A percentile compares a stretch with the other conserved stretches of the same genome.
phyloP scores from a whole-genome alignment of 37 sponge, comb jelly and placozoan genomes.

The Theonella swinhoei region DNA sequence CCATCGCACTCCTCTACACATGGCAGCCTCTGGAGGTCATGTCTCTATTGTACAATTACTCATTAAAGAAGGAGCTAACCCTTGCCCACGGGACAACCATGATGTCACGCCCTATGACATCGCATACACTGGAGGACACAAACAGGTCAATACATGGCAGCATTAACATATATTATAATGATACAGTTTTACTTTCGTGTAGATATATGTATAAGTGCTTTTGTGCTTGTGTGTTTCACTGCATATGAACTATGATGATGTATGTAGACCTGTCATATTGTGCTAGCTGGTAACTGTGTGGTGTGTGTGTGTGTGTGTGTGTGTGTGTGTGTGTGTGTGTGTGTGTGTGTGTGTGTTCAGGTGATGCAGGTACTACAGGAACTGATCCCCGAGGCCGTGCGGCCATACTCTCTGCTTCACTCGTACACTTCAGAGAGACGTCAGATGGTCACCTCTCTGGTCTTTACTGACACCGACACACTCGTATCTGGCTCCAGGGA shows the following conservation, averaged over 20 bases:
- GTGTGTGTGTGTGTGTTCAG: too few relatives aligned
- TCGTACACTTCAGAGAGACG: neutral
- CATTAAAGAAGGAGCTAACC: slow-evolving; percentile 29
- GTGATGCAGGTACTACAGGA: slow-evolving; percentile 26
- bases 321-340: too few relatives aligned
- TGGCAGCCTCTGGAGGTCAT: slow-evolving; percentile 56
- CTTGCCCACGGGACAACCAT: neutral
- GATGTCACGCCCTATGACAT: slow-evolving; percentile 59
- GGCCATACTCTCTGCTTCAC: slow-evolving; percentile 38
- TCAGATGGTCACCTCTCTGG: slow-evolving; percentile 48
- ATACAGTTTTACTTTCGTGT: too few relatives aligned
- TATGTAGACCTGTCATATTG: too few relatives aligned
- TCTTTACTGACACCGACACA: slow-evolving; percentile 18
- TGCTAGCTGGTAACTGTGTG: too few relatives aligned
- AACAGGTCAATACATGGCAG: slow-evolving; percentile 28
- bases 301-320: too few relatives aligned
- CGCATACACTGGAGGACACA: slow-evolving; percentile 51
- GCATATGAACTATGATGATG: too few relatives aligned
- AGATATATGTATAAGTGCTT: too few relatives aligned
- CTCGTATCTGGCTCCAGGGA: slow-evolving; percentile 57
- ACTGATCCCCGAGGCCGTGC: slow-evolving; percentile 13
- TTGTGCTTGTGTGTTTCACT: too few relatives aligned
- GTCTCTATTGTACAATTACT: slow-evolving; percentile 46
- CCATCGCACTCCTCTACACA: slow-evolving; percentile 64
- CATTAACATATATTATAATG: too few relatives aligned